A percentile compares a stretch with the other conserved stretches of the same genome.
These are phyloP conservation scores for Aleiodes sp. DNA, from an alignment of 1,140 invertebrate species.

Conservation along the genomic window DNA sequence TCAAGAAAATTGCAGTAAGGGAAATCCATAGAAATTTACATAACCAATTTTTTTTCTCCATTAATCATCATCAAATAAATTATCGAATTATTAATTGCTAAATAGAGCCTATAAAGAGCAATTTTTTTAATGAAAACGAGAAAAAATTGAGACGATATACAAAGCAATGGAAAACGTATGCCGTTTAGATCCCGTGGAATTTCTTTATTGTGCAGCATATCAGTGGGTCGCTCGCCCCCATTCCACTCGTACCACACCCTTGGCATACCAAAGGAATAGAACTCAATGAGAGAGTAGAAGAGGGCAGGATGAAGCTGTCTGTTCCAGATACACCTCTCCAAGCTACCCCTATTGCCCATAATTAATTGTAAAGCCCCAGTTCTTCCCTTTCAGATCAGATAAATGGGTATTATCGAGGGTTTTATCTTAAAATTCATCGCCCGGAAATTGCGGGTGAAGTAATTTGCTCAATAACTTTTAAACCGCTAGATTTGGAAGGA, in stretches of 20 bases:
- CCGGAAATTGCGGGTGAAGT: too few relatives aligned
- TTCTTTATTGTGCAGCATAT: constrained; percentile 51
- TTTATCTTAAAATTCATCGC: constrained; percentile 26
- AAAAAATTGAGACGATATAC: neutral
- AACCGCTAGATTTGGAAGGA: neutral
- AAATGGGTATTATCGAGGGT: constrained; percentile 38
- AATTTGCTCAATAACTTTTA: neutral
- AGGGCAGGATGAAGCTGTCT: constrained; percentile 44
- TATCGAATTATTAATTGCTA: too few relatives aligned
- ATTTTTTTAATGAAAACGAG: neutral
- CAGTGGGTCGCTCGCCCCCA: neutral
- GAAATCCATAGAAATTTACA: too few relatives aligned
- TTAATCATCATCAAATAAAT: too few relatives aligned
- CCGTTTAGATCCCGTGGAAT: constrained; percentile 46
- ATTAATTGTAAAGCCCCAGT: constrained; percentile 52
- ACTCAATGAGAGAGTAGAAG: neutral
- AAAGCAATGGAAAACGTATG: constrained; percentile 11
- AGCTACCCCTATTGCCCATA: constrained; percentile 46
- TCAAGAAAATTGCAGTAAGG: too few relatives aligned
- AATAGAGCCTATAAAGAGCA: too few relatives aligned
- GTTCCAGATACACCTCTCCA: constrained; percentile 52
- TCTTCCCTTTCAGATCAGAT: constrained; percentile 10
- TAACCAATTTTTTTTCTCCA: too few relatives aligned
- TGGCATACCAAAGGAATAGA: constrained; percentile 22
- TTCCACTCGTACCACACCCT: constrained; percentile 13